phyloP scores from a whole-genome alignment of 2,888 invertebrate genomes.

The Embidobia sp. region DNA sequence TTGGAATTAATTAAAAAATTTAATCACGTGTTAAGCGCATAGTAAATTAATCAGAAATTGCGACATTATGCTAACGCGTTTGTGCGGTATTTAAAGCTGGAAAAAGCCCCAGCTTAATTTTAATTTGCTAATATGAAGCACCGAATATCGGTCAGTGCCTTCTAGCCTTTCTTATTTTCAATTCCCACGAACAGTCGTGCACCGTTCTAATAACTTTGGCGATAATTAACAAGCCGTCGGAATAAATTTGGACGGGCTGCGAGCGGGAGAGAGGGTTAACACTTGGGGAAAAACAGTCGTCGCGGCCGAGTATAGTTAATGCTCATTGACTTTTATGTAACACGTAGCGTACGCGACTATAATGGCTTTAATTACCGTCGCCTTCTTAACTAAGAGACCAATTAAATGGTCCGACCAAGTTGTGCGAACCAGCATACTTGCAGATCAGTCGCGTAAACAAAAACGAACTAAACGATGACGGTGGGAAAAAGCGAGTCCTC shows the following conservation, averaged over 20 bases:
- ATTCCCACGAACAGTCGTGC: too few species aligned
- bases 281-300: slow-evolving; percentile 15
- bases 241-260: slow-evolving; percentile 35
- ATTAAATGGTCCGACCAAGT: slow-evolving; percentile 70
- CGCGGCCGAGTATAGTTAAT: slow-evolving; percentile 34
- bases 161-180: slow-evolving; percentile 10
- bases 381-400: slow-evolving; percentile 73
- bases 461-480: slow-evolving; percentile 32
- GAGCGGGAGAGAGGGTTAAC: slow-evolving; percentile 1
- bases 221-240: slow-evolving; percentile 28
- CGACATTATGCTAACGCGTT: slow-evolving; percentile 20
- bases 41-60: slow-evolving; percentile 20
- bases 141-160: slow-evolving; percentile 22
- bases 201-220: slow-evolving; percentile 29
- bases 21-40: slow-evolving; percentile 20
- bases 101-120: slow-evolving; percentile 22
- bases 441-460: slow-evolving; percentile 37
- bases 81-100: slow-evolving; percentile 31
- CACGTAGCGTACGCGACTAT: slow-evolving; percentile 29
- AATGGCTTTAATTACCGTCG: slow-evolving; percentile 75
- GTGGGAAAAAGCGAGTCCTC: slow-evolving; percentile 17
- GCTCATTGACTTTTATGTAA: slow-evolving; percentile 57
- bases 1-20: slow-evolving; percentile 35
- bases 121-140: slow-evolving; percentile 29
- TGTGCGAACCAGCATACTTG: slow-evolving; percentile 35